phyloP scores from a whole-genome alignment of 2,797 vertebrate species.

The Cirrhinus molitorella region DNA sequence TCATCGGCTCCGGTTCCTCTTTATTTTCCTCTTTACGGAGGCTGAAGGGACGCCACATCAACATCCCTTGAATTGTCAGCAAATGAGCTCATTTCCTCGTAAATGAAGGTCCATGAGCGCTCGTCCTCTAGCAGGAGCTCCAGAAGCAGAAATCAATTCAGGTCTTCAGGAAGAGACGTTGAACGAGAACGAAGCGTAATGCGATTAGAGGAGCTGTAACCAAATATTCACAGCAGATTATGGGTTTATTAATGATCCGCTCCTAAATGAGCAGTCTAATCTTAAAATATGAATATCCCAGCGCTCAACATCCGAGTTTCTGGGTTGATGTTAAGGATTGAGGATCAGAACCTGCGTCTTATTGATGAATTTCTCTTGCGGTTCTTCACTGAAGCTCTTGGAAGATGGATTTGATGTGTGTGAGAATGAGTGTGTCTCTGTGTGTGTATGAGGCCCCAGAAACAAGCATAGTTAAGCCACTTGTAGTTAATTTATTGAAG shows the following conservation, averaged over 20 bases:
- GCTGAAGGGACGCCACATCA: not conserved
- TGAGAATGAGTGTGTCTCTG: not conserved
- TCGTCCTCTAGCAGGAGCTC: not conserved
- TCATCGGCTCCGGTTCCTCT: not conserved
- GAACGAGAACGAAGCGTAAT: not conserved
- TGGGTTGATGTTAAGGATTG: not conserved
- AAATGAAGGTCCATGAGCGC: not conserved
- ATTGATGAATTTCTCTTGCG: not conserved
- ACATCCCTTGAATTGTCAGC: not conserved
- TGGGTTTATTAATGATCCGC: not conserved
- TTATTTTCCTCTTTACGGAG: not conserved
- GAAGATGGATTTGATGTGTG: not conserved
- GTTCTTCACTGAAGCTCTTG: not conserved
- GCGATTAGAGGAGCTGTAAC: not conserved
- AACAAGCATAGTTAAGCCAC: constrained; percentile 46
- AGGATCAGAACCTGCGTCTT: not conserved
- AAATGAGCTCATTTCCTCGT: not conserved
- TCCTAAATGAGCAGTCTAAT: not conserved
- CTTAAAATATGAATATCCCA: not conserved
- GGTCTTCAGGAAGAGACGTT: not conserved
- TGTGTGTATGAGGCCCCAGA: constrained; percentile 1
- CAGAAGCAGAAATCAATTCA: not conserved
- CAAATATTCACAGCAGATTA: not conserved
- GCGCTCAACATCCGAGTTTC: no score
- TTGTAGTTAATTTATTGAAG: constrained; percentile 62